phyloP scores from a whole-genome alignment of 2,888 invertebrate genomes.

The Darwinula stevensoni region DNA sequence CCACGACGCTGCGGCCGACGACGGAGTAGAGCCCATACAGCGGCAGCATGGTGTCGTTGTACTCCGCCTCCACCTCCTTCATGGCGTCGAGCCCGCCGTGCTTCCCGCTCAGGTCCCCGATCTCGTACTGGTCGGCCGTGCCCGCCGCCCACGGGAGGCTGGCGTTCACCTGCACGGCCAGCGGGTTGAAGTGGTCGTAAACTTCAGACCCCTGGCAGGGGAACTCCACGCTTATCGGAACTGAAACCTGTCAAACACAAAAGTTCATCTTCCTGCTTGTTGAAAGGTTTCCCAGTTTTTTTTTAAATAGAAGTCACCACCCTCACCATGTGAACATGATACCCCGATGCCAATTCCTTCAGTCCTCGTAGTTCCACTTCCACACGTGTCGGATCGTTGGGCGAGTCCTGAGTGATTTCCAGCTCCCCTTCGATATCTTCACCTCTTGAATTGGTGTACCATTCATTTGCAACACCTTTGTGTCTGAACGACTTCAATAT shows the following conservation, averaged over 20 bases:
- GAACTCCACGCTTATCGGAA: neutral
- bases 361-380: constrained; percentile 25
- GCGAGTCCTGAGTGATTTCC: constrained; percentile 42
- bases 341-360: constrained; percentile 14
- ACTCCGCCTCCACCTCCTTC: constrained; percentile 17
- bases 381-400: constrained; percentile 51
- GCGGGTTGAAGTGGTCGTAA: neutral
- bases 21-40: constrained; percentile 47
- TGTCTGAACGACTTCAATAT: constrained; percentile 39
- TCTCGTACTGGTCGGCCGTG: constrained; percentile 62
- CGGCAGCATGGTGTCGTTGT: constrained; percentile 60
- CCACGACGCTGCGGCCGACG: constrained; percentile 43
- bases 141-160: constrained; percentile 21
- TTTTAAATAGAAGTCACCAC: constrained; percentile 10
- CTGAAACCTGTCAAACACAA: neutral
- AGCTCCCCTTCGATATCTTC: constrained; percentile 49
- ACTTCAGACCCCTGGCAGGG: neutral
- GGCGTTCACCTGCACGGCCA: neutral
- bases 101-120: constrained; percentile 70
- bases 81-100: constrained; percentile 28
- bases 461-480: constrained; percentile 55
- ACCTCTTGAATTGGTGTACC: constrained; percentile 38
- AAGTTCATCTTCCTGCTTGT: neutral
- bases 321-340: constrained; percentile 19
- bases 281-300: neutral